These are phyloP conservation scores for Atrichornis clamosus DNA, from an alignment of 2,113 vertebrate genomes.

Conservation along the genomic window DNA sequence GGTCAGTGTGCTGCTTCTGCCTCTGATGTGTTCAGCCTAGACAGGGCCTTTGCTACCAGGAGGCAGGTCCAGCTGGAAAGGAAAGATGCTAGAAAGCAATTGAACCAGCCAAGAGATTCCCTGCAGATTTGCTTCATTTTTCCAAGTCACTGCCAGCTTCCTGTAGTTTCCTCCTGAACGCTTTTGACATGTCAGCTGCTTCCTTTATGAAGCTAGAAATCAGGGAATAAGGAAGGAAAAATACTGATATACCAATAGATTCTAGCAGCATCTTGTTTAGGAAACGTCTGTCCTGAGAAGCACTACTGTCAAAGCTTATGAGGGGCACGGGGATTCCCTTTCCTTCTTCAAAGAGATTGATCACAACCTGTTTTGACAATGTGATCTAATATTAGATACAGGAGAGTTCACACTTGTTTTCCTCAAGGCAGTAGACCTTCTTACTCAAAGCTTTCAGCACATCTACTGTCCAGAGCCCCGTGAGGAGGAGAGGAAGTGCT, in stretches of 20 bases:
- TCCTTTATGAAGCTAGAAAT: background rate
- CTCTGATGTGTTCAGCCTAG: background rate
- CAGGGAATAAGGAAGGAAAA: background rate
- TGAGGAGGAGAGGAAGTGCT: background rate
- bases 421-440: background rate
- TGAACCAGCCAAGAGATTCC: background rate
- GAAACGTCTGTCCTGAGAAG: background rate
- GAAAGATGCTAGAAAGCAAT: background rate
- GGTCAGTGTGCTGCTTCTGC: background rate
- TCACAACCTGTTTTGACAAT: background rate
- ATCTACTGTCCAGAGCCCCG: background rate
- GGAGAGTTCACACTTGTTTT: background rate
- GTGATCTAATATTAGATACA: background rate
- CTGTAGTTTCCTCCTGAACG: background rate
- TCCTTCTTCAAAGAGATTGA: background rate
- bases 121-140: background rate
- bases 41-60: background rate
- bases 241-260: background rate
- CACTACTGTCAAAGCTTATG: background rate
- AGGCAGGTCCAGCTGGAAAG: background rate
- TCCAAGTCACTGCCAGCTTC: background rate
- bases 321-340: background rate
- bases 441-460: background rate
- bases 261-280: no score
- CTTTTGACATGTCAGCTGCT: background rate